Base-by-base conservation (phyloP, 2,113 vertebrate genomes). In the Arvicanthis niloticus region DNA sequence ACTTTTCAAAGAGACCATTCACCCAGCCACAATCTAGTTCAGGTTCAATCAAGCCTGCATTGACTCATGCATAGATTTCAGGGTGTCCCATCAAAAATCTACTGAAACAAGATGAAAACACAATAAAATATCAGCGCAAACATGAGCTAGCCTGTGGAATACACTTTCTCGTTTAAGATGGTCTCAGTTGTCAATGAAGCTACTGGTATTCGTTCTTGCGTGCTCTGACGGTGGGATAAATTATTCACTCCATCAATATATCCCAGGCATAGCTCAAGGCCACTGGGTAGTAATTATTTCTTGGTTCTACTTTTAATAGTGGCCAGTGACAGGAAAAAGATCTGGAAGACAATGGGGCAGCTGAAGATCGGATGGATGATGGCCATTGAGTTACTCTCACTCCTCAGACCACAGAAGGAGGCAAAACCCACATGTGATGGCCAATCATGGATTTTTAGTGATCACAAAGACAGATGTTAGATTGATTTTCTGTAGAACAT, bases 1-100 rank as follows among this genome's bases (percentile, higher is more conserved):
- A 42, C n/a, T 86, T 68, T 40, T 78, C 53, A 67, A 62, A 82
- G 88, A 88, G 37, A 45, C 56, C 51, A n/a, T 92, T 93, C 88
- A 77, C 81, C 80, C 21, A 19, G 75, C 42, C 72, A 19, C 2
- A 22, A 22, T 78, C 60, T 73, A 58, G 60, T 68, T 96, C 89
- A 53, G 48, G 76, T 77, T 72, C 77, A 85, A 45, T 88, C 24
- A 85, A 88, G 56, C 16, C 58, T 65, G 21, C 70, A 17, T n/a
- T n/a, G 29, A 84, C 21, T 87, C 67, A 34, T 1, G 19, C 6
- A 17, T 42, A 65, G 22, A 68, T 60, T 48, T 60, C 75, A 81
- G 2, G 1, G 42, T 2, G 1, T 48, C 78, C 76, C 21, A 53
- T n/a, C 68, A 70, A 90, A 78, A 60, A 26, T 7, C 31, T n/a